Percentiles rank a stretch among this genome's conserved stretches.
These are phyloP conservation scores for Enteromius afrohamiltoni DNA, from an alignment of 2,797 vertebrate genomes.

Conservation along the genomic window DNA sequence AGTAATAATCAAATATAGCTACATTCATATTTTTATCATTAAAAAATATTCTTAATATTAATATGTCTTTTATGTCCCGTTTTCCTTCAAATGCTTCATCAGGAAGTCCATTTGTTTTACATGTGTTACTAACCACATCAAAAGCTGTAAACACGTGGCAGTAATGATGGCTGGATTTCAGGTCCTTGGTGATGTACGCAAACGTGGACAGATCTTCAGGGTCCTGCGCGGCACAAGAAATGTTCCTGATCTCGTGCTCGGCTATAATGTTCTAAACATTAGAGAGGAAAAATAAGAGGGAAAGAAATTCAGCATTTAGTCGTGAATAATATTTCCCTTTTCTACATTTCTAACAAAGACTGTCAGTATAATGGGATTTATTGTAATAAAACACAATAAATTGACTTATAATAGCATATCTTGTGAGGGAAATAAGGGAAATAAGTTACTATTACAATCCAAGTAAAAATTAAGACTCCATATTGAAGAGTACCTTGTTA, in stretches of 20 bases:
- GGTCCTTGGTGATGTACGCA: conserved; percentile 99
- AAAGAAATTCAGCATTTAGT: not conserved
- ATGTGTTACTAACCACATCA: conserved; percentile 88
- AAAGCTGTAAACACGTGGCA: conserved; percentile 99
- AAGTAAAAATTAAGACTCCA: not conserved
- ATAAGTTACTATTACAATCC: not conserved
- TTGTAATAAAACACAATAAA: not conserved
- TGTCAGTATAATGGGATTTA: not conserved
- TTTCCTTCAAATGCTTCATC: not conserved
- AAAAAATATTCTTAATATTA: no score
- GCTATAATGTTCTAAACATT: conserved; percentile 90
- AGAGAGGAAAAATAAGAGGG: not conserved
- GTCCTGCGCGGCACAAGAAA: conserved; percentile 98
- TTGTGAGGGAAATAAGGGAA: not conserved
- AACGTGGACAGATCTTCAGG: conserved; percentile 98
- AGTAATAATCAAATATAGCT: not conserved
- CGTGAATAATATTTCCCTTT: not conserved
- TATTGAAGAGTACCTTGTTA: conserved; percentile 87
- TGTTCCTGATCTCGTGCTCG: conserved; percentile 98
- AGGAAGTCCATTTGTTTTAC: not conserved
- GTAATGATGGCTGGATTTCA: conserved; percentile 99
- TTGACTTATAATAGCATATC: not conserved
- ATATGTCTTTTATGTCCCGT: not conserved
- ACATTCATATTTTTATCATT: not conserved
- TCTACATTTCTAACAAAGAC: not conserved